Base-by-base conservation (phyloP, 2,888 invertebrate species). In the Lycophotia porphyrea region DNA sequence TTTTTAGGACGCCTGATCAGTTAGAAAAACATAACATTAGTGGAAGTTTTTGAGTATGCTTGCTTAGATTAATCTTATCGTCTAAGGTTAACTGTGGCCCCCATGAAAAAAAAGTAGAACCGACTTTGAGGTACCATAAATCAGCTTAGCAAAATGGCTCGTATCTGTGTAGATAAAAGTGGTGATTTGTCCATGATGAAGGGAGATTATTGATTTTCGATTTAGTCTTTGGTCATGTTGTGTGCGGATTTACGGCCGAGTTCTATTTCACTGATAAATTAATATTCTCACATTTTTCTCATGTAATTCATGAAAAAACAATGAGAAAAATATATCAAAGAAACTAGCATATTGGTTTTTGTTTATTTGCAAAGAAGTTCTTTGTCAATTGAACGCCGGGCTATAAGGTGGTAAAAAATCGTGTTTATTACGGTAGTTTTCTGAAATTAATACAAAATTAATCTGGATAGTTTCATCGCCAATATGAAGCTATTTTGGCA, bases 401-500 rank as follows among this genome's bases (percentile, higher is more conserved):
- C 15, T 47, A 18, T 11, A 60, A 5, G 34, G 42, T 67, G 27
- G 18, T 60, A 34, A 49, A 67, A n/a, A 80, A 9, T 42, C 42
- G 70, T 55, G 49, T 55, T 74, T 47, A 15, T 47, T 63, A 66
- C 27, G n/a, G 68, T 61, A 52, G n/a, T 65, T 31, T 65, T 69
- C 34, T 34, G 24, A 7, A 60, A 68, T 0, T 58, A n/a, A 39
- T 64, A 60, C 0, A 27, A 21, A 44, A n/a, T 42, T 70, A 3
- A 21, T 24, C 52, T 8, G 11, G 42, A 27, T 42, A 11, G 9
- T 58, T 65, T 77, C 24, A n/a, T 34, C 42, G 67, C n/a, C 78
- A 91, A 93, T 68, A 92, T 97, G 88, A 97, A 95, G 91, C 92
- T 96, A 81, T 90, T 97, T 82, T 97, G 97, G 97, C 96, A 97